Evolutionary conservation across 2,113 vertebrate species (phyloP).

Genomic region (Crotalus tigris): DNA sequence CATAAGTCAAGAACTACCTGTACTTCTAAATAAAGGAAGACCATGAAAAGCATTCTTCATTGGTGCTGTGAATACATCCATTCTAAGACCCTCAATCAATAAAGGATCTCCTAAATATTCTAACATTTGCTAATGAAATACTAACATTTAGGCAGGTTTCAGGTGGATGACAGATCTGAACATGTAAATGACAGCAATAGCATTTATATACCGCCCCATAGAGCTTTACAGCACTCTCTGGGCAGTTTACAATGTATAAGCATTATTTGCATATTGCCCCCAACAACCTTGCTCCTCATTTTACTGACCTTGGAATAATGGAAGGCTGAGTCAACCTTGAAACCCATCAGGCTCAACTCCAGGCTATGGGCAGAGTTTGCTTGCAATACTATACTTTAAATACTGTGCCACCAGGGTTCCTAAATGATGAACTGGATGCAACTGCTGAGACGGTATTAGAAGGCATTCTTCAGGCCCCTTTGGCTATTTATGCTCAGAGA

Average conservation of each 20-base stretch:
- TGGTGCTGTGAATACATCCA: background rate
- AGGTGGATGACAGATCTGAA: background rate
- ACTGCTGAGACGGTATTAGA: background rate
- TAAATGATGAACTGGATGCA: background rate
- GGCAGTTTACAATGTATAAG: no score
- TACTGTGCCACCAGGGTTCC: background rate
- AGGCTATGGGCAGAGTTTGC: background rate
- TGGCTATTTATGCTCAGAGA: background rate
- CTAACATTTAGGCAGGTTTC: background rate
- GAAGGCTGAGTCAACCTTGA: background rate
- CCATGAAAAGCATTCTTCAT: background rate
- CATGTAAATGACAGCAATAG: background rate
- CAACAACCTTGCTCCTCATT: background rate
- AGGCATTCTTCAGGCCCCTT: background rate
- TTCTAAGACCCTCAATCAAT: background rate
- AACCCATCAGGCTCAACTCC: background rate
- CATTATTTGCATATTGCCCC: background rate
- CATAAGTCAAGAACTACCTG: no score
- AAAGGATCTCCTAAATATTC: background rate
- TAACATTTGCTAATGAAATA: background rate
- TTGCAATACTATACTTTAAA: background rate
- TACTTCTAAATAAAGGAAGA: background rate
- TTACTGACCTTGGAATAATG: background rate
- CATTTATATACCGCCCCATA: background rate
- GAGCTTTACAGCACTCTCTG: background rate